A percentile compares a stretch with the other conserved stretches of the same genome.
phyloP scores from a whole-genome alignment of 1,140 invertebrate species.

The Monomorium pharaonis region DNA sequence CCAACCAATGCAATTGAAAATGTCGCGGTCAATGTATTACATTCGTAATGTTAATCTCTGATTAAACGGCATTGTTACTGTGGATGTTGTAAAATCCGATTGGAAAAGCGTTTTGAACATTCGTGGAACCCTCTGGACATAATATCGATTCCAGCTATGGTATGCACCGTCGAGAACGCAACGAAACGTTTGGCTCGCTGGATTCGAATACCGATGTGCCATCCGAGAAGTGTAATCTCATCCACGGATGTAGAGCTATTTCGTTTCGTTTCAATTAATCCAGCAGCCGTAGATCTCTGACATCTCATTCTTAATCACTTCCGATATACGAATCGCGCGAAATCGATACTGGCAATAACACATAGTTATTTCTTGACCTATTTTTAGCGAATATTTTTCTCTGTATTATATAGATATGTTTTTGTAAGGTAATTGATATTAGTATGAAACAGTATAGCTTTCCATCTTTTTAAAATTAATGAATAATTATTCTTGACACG shows the following conservation, averaged over 20 bases:
- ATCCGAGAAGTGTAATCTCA: slow-evolving; percentile 53
- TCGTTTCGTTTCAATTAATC: slow-evolving; percentile 65
- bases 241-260: slow-evolving; percentile 30
- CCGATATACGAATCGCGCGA: not conserved
- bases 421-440: not conserved
- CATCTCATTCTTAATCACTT: slow-evolving; percentile 58
- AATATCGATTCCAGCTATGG: slow-evolving; percentile 47
- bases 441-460: not conserved
- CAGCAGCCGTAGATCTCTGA: slow-evolving; percentile 14
- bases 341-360: slow-evolving; percentile 29
- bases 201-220: slow-evolving; percentile 46
- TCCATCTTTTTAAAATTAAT: not conserved
- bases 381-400: not conserved
- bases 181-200: slow-evolving; percentile 27
- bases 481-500: not conserved
- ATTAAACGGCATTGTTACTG: slow-evolving; percentile 28
- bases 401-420: not conserved
- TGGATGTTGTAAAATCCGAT: slow-evolving; percentile 6
- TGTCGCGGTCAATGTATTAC: not conserved
- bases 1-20: not conserved
- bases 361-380: not conserved
- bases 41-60: slow-evolving; percentile 16
- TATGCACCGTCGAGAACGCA: slow-evolving; percentile 25
- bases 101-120: slow-evolving; percentile 40
- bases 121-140: slow-evolving; percentile 12